Evolutionary conservation across 2,113 vertebrate species (phyloP), one percentile per base, ranked within the genome.

Genomic region (Atlantisia rogersi): DNA sequence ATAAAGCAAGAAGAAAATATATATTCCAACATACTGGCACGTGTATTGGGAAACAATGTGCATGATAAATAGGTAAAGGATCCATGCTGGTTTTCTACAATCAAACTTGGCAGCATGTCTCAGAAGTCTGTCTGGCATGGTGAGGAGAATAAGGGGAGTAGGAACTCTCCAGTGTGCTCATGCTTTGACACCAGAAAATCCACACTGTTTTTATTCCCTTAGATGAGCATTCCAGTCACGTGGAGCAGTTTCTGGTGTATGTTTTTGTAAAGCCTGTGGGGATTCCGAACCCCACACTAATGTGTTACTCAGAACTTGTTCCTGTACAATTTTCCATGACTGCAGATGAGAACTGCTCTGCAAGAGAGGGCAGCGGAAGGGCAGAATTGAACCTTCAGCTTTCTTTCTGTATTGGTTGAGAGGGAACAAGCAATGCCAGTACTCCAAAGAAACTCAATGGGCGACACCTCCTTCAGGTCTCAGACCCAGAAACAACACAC

Each of bases 11-110:
- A 68, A 59, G 40, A 82, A 46, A 46, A 46, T 46, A 46, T 46
- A 46, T 46, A 46, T 46, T 46, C 44, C 44, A 46, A 46, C 44
- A 46, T 46, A 90, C 15, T 35, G 77, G 42, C 35, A n/a, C 6
- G 7, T 32, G 14, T 48, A n/a, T 21, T 56, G 16, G 64, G 88
- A 96, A 92, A 67, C 37, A 71, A 4, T 19, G 37, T 3, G 13
- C 16, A 88, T 12, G 29, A 64, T 81, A 93, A 88, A 70, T 78
- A 76, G 40, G 80, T 82, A 74, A 80, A 90, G 56, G 52, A 67
- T 55, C 5, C 20, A 13, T 53, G 52, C 17, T 86, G 40, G 14
- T 46, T 67, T 90, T 67, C 79, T 77, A 32, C 20, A 80, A 44
- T 37, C 21, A 77, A 56, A 52, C 46, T 63, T 26, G 15, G 59